Evolutionary conservation across 2,797 vertebrate genomes (phyloP).

Genomic region (Sebastes aleutianus): DNA sequence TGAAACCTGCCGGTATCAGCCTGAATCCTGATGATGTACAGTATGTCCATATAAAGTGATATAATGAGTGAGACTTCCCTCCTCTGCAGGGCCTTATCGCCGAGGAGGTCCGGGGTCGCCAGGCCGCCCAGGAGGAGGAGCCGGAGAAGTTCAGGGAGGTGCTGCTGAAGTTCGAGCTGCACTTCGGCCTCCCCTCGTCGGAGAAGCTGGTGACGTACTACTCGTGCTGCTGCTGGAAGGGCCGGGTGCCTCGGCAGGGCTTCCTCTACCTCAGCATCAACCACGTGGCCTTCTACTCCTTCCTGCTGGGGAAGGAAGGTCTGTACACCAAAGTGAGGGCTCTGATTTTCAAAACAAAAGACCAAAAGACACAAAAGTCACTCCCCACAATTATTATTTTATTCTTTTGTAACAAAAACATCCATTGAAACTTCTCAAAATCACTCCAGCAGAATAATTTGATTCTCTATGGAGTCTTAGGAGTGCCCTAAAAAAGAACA

Average conservation of each 20-base stretch:
- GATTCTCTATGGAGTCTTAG: too few species aligned
- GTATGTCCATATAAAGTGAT: not conserved
- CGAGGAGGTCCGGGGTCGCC: conserved; percentile 89
- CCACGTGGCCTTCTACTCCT: conserved; percentile 97
- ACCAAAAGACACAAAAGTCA: too few species aligned
- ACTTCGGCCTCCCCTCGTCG: conserved; percentile 89
- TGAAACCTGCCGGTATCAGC: not conserved
- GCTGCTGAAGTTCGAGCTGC: conserved; percentile 90
- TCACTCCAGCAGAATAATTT: not conserved
- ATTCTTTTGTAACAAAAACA: too few species aligned
- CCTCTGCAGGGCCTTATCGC: conserved; percentile 90
- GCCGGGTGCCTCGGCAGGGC: conserved; percentile 94
- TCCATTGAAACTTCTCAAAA: not conserved
- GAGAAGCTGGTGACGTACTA: conserved; percentile 94
- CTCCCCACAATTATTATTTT: too few species aligned
- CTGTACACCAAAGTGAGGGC: conserved; percentile 52
- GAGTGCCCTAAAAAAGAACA: too few species aligned
- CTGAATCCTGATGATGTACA: not conserved
- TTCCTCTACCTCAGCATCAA: conserved; percentile 98
- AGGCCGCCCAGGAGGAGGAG: conserved; percentile 91
- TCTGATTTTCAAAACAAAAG: conserved; percentile 7
- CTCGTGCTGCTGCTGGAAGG: conserved; percentile 98
- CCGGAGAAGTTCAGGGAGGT: conserved; percentile 93
- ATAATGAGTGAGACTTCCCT: not conserved
- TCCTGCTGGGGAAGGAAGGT: conserved; percentile 97